Conservation (phyloP, 2,888 invertebrate species). For the Eupeodes luniger region DNA sequence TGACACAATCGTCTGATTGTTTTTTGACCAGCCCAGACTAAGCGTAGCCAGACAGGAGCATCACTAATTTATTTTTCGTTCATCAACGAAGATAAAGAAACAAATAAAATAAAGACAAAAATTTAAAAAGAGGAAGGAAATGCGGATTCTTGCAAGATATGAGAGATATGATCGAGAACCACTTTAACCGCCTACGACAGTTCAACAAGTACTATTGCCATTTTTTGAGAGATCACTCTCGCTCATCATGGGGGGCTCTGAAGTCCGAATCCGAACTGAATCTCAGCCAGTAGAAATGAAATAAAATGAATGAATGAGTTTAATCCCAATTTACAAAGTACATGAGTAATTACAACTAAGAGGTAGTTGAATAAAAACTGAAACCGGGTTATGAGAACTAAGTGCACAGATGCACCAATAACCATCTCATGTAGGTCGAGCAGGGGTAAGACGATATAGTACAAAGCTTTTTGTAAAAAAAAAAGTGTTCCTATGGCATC, state of each 20-base stretch:
- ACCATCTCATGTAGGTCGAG: constrained; percentile 26
- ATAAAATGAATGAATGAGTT: constrained; percentile 57
- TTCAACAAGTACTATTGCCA: constrained; percentile 54
- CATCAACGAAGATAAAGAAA: background rate
- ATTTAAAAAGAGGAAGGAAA: constrained; percentile 63
- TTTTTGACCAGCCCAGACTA: constrained; percentile 55
- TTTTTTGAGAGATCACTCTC: constrained; percentile 59
- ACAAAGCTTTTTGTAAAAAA: background rate
- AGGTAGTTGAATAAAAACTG: constrained; percentile 57
- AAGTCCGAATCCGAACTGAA: constrained; percentile 14
- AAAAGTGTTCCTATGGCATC: constrained; percentile 17
- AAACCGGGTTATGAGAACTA: constrained; percentile 75
- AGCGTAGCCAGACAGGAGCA: constrained; percentile 49
- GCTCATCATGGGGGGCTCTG: constrained; percentile 50
- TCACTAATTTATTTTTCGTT: constrained; percentile 36
- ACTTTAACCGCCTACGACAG: constrained; percentile 69
- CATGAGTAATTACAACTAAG: constrained; percentile 55
- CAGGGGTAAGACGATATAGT: constrained; percentile 3
- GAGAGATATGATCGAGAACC: constrained; percentile 72
- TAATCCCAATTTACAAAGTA: constrained; percentile 49
- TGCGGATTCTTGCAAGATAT: constrained; percentile 66
- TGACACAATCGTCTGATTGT: constrained; percentile 50
- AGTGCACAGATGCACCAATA: constrained; percentile 10
- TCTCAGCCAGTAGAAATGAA: constrained; percentile 29
- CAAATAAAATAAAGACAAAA: background rate